A percentile compares a stretch with the other conserved stretches of the same genome.
phyloP scores from a whole-genome alignment of 2,113 vertebrate genomes.

The Harpagus bidentatus region DNA sequence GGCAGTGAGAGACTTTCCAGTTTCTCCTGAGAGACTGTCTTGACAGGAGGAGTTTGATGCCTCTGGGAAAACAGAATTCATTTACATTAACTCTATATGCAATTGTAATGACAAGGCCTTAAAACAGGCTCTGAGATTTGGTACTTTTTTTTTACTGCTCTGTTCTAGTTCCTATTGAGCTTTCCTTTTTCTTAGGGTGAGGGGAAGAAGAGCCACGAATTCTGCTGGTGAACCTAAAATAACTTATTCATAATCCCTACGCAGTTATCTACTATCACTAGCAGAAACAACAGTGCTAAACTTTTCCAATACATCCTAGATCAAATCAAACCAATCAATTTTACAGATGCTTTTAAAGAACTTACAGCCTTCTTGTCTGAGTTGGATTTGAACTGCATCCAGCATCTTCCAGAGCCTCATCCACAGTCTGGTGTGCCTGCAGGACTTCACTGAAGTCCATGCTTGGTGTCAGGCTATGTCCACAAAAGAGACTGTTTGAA shows the following conservation, averaged over 20 bases:
- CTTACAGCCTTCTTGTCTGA: neutral
- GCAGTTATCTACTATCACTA: neutral
- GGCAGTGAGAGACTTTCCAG: conserved; percentile 13
- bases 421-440: neutral
- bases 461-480: neutral
- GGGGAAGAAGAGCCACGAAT: neutral
- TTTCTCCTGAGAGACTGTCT: conserved; percentile 11
- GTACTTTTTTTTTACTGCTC: neutral
- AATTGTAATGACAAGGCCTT: neutral
- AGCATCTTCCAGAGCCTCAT: neutral
- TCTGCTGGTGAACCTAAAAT: neutral
- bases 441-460: neutral
- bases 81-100: conserved; percentile 2
- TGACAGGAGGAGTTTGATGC: conserved; percentile 48
- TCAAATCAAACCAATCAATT: neutral
- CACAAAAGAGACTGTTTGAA: neutral
- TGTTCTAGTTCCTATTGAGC: neutral
- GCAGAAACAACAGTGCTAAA: neutral
- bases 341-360: neutral
- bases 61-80: conserved; percentile 44
- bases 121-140: neutral
- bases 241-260: neutral
- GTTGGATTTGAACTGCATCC: neutral
- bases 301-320: neutral
- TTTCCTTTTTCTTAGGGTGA: neutral